Evolutionary conservation across 2,888 invertebrate genomes (phyloP).

Genomic region (Himalopsyche anomala): DNA sequence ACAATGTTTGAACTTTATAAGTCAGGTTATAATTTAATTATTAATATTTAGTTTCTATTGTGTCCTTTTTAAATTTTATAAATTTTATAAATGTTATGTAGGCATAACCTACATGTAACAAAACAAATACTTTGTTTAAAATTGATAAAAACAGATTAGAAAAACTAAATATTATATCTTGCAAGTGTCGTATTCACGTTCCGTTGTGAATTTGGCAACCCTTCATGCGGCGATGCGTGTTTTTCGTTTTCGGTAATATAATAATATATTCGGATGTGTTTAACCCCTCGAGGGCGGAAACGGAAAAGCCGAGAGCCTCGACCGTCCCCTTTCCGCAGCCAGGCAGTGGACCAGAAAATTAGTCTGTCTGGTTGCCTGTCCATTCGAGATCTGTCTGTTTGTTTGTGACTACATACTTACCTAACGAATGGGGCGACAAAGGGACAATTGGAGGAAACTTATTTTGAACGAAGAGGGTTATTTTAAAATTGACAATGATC

Average conservation of each 20-base stretch:
- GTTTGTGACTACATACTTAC: not conserved
- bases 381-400: constrained; percentile 38
- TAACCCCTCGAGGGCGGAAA: constrained; percentile 22
- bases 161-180: too few relatives aligned
- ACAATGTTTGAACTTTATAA: too few relatives aligned
- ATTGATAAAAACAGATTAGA: too few relatives aligned
- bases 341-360: constrained; percentile 42
- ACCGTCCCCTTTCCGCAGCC: not conserved
- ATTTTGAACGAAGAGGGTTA: too few relatives aligned
- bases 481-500: too few relatives aligned
- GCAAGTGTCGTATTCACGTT: too few relatives aligned
- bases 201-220: not conserved
- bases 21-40: too few relatives aligned
- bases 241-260: constrained; percentile 43
- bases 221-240: constrained; percentile 16
- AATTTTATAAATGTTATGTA: too few relatives aligned
- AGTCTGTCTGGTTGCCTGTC: constrained; percentile 42
- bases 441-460: not conserved
- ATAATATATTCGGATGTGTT: constrained; percentile 43
- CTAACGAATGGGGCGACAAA: constrained; percentile 7
- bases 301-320: constrained; percentile 40
- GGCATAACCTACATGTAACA: too few relatives aligned
- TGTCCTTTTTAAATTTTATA: too few relatives aligned
- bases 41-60: too few relatives aligned
- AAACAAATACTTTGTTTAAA: too few relatives aligned